Base-by-base conservation (phyloP, 2,797 vertebrate species). In the Enteromius treurensis region DNA sequence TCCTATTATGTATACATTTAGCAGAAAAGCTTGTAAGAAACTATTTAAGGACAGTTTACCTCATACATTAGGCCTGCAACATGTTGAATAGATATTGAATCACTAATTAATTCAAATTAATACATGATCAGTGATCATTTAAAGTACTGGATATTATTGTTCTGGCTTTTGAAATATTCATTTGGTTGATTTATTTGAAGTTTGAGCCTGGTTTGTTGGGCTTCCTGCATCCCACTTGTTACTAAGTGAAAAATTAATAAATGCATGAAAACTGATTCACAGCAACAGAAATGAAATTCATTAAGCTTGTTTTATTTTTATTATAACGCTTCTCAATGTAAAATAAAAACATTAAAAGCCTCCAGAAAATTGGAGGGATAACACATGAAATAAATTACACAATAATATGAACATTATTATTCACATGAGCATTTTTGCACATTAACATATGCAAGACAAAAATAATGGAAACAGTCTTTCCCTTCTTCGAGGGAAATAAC, bases 281-380 rank as follows among this genome's bases (percentile, higher is more conserved):
- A 62, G 34, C 11, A 62, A 49, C 29, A 34, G 21, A 64, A 64
- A 37, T 40, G 0, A 9, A 32, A 45, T 37, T 37, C 6, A 34
- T 17, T n/a, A 14, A 34, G 26, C 32, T 53, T 51, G 34, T 55
- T 40, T 37, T 82, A 11, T 32, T 74, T 65, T 55, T 76, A 81
- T 75, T 76, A 67, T 64, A 51, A 83, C 26, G 23, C 14, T 21
- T 70, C 51, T 77, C 32, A 17, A 62, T 62, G 21, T 64, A 26
- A 65, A 80, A 77, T 62, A 73, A 60, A 49, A 79, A 84, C 32
- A 90, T 64, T 87, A 90, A 87, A 89, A 73, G 19, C 87, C 90
- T 88, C 90, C 91, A 88, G 80, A 87, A 82, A 91, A 92, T 86
- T 85, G 90, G 88, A 89, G 88, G 45, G 81, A 82, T 34, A 87